Conservation (phyloP, 2,113 vertebrate genomes). For the Brachionichthys hirsutus region DNA sequence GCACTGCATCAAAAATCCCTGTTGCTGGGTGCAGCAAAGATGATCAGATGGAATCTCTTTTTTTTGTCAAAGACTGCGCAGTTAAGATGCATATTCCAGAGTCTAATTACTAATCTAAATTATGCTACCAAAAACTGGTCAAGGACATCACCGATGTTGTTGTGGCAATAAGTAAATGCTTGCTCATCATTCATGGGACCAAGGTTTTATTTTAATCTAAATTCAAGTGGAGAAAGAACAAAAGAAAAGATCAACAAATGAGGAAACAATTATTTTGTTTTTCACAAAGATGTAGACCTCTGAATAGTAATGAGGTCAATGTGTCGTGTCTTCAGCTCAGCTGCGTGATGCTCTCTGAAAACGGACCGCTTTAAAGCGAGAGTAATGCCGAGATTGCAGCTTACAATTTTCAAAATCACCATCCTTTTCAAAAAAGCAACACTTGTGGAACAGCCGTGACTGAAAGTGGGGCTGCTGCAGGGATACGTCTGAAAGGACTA, state of each 20-base stretch:
- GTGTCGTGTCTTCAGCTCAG: slow-evolving; percentile 41
- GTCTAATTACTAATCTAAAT: slow-evolving; percentile 5
- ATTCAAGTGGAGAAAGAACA: not conserved
- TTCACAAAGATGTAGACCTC: slow-evolving; percentile 35
- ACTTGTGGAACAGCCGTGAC: slow-evolving; percentile 67
- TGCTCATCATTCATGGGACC: slow-evolving; percentile 24
- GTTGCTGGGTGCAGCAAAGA: slow-evolving; percentile 68
- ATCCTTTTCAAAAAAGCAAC: slow-evolving; percentile 51
- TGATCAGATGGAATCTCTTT: slow-evolving; percentile 20
- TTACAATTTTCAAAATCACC: slow-evolving; percentile 63
- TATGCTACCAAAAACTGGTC: slow-evolving; percentile 11
- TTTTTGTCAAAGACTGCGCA: slow-evolving; percentile 14
- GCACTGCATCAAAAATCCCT: slow-evolving; percentile 68
- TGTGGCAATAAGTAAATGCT: slow-evolving; percentile 21
- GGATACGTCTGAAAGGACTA: slow-evolving; percentile 72
- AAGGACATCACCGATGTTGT: slow-evolving; percentile 19
- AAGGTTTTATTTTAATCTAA: slow-evolving; percentile 18
- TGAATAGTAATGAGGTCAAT: slow-evolving; percentile 52
- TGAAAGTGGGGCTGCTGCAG: slow-evolving; percentile 63
- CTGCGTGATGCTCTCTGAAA: slow-evolving; percentile 66
- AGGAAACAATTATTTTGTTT: slow-evolving; percentile 33
- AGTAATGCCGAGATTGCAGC: slow-evolving; percentile 62
- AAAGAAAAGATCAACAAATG: slow-evolving; percentile 20
- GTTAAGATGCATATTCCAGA: slow-evolving; percentile 23
- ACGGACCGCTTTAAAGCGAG: slow-evolving; percentile 55